Evolutionary conservation across 1,140 invertebrate genomes (phyloP).

Genomic region (Leptinotarsa lineolata): DNA sequence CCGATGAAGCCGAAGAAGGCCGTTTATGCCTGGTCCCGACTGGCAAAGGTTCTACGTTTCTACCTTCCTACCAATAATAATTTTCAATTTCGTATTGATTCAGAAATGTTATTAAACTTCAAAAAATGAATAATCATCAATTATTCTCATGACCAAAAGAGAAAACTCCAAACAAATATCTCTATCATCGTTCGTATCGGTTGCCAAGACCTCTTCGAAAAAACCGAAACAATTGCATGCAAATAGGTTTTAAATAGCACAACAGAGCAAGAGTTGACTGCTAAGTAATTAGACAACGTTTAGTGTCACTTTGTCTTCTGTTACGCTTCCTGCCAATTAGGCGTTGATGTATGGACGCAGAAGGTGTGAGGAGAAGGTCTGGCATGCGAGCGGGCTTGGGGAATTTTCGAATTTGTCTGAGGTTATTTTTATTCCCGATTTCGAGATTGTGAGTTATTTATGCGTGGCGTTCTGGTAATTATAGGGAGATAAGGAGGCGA

Average conservation of each 20-base stretch:
- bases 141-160: too few species aligned
- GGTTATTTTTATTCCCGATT: background rate
- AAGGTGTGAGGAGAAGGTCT: background rate
- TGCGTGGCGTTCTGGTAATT: too few species aligned
- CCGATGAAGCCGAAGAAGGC: too few species aligned
- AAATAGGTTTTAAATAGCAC: constrained; percentile 26
- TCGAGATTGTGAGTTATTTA: too few species aligned
- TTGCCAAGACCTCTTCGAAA: constrained; percentile 5
- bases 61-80: too few species aligned
- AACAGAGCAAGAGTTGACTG: constrained; percentile 21
- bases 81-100: too few species aligned
- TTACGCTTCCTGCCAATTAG: constrained; percentile 53
- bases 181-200: constrained; percentile 1
- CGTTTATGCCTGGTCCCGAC: too few species aligned
- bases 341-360: constrained; percentile 52
- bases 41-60: too few species aligned
- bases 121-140: too few species aligned
- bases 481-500: too few species aligned
- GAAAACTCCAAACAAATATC: constrained; percentile 15
- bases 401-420: constrained; percentile 34
- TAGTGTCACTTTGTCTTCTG: constrained; percentile 55
- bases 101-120: too few species aligned
- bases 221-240: constrained; percentile 23
- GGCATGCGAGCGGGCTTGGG: background rate
- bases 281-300: constrained; percentile 54